Evolutionary conservation across 1,140 invertebrate species (phyloP).

Genomic region (Musca domestica): DNA sequence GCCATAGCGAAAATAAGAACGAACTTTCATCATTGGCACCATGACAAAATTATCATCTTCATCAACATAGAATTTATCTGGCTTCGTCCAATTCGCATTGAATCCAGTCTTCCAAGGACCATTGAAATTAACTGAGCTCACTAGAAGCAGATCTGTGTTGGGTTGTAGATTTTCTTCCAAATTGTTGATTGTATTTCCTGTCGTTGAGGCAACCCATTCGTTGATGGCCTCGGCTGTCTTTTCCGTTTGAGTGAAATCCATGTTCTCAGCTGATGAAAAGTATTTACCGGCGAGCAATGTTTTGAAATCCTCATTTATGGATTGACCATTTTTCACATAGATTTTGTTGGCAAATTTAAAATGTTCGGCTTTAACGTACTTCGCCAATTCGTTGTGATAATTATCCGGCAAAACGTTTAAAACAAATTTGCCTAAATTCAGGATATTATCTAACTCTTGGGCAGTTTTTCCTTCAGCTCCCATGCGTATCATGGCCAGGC

Average conservation of each 20-base stretch:
- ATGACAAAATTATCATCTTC: constrained; percentile 31
- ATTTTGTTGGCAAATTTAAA: constrained; percentile 47
- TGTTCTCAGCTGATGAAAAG: constrained; percentile 43
- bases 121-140: constrained; percentile 67
- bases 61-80: constrained; percentile 38
- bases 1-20: constrained; percentile 38
- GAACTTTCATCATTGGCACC: constrained; percentile 59
- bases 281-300: constrained; percentile 36
- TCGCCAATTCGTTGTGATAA: constrained; percentile 33
- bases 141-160: constrained; percentile 57
- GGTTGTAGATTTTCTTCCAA: constrained; percentile 36
- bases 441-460: constrained; percentile 54
- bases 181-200: constrained; percentile 60
- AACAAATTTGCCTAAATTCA: constrained; percentile 49
- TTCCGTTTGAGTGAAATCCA: constrained; percentile 54
- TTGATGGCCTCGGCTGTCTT: constrained; percentile 58
- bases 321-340: constrained; percentile 36
- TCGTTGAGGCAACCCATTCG: constrained; percentile 59
- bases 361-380: constrained; percentile 36
- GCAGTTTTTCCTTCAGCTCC: constrained; percentile 57
- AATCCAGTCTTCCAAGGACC: constrained; percentile 42
- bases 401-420: constrained; percentile 31
- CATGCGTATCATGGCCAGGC: constrained; percentile 17
- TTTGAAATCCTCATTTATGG: constrained; percentile 33
- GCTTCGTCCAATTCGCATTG: constrained; percentile 28